Evolutionary conservation across 2,797 vertebrate genomes (phyloP).

Genomic region (Cyclura pinguis): DNA sequence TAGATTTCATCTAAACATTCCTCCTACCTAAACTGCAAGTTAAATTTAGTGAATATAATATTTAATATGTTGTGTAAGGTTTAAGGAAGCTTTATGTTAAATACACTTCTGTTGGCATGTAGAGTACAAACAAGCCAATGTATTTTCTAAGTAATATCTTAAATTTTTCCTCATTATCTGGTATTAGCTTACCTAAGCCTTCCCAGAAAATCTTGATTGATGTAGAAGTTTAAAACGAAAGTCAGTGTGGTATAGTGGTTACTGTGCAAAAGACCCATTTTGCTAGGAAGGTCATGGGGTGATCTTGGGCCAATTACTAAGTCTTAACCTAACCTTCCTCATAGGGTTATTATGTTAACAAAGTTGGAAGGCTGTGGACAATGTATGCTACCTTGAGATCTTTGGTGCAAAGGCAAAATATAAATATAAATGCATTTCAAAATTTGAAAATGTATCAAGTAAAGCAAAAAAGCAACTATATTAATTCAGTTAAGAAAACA

Average conservation of each 20-base stretch:
- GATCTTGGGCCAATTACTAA: background rate
- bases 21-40: background rate
- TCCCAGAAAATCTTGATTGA: background rate
- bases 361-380: background rate
- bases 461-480: background rate
- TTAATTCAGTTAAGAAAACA: background rate
- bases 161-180: background rate
- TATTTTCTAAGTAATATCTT: background rate
- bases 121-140: background rate
- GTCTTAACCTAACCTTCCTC: background rate
- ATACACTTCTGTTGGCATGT: background rate
- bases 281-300: background rate
- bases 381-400: background rate
- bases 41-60: background rate
- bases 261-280: background rate
- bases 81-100: background rate
- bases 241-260: background rate
- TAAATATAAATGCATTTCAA: background rate
- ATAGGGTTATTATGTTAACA: background rate
- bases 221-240: slow-evolving; percentile 16
- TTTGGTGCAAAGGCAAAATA: background rate
- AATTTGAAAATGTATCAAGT: background rate
- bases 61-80: background rate
- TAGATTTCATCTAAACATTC: background rate
- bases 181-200: background rate